phyloP scores from a whole-genome alignment of 2,113 vertebrate genomes.

The Otolemur garnettii region DNA sequence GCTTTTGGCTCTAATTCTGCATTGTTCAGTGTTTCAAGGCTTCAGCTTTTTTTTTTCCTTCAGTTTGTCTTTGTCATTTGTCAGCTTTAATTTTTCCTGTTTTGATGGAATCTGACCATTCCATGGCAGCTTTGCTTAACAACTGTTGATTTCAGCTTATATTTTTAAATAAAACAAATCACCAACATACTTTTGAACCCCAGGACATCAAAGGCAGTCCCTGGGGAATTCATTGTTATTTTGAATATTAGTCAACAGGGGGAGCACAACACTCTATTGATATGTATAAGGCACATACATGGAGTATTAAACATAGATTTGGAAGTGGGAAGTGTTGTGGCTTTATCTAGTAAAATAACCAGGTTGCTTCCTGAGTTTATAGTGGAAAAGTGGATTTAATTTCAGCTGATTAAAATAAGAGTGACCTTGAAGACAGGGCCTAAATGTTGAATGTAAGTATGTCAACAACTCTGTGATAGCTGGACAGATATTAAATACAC shows the following conservation, averaged over 20 bases:
- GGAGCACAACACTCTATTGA: conserved; percentile 80
- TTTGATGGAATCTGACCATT: conserved; percentile 77
- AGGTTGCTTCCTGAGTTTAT: conserved; percentile 53
- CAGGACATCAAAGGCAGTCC: conserved; percentile 66
- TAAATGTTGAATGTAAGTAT: not conserved
- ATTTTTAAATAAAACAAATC: conserved; percentile 68
- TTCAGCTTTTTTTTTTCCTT: conserved; percentile 57
- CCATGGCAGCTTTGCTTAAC: conserved; percentile 49
- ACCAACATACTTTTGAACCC: conserved; percentile 58
- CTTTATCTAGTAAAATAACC: conserved; percentile 63
- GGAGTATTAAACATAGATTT: not conserved
- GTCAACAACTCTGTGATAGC: conserved; percentile 20
- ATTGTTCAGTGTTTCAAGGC: conserved; percentile 80
- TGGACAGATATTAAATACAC: not conserved
- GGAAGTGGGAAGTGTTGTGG: conserved; percentile 7
- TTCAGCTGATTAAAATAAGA: conserved; percentile 55
- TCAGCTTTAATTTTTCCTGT: conserved; percentile 77
- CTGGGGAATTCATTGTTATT: conserved; percentile 78
- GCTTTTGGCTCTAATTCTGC: conserved; percentile 79
- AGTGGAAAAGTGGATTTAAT: conserved; percentile 44
- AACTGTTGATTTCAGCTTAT: conserved; percentile 65
- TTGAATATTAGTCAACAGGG: conserved; percentile 85
- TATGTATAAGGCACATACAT: not conserved
- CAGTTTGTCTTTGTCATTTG: conserved; percentile 71
- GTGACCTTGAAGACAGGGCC: not conserved